Percentiles rank a stretch among this genome's conserved stretches.
phyloP scores from a whole-genome alignment of 2,888 invertebrate species.

The Cryptosula pallasiana region DNA sequence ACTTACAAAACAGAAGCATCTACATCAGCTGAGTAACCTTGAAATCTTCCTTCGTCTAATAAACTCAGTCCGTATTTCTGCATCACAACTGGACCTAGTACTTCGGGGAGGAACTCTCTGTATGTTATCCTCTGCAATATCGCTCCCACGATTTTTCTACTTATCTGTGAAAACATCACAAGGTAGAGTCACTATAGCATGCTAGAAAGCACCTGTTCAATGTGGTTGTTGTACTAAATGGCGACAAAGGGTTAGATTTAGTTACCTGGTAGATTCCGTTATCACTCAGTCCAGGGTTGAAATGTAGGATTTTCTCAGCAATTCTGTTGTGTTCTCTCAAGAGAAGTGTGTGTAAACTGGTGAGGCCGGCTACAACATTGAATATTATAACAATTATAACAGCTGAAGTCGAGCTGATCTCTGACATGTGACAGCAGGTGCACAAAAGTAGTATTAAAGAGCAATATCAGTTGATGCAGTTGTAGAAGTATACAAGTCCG shows the following conservation, averaged over 20 bases:
- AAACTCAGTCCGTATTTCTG: conserved; percentile 59
- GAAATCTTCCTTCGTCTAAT: conserved; percentile 63
- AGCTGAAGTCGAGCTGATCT: too few relatives aligned
- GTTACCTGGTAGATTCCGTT: not conserved
- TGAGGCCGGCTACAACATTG: not conserved
- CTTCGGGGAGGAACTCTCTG: conserved; percentile 80
- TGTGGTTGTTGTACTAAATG: too few relatives aligned
- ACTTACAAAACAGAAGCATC: conserved; percentile 80
- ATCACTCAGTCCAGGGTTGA: not conserved
- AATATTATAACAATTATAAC: not conserved
- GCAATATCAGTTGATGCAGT: too few relatives aligned
- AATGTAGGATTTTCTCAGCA: not conserved
- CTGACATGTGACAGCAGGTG: too few relatives aligned
- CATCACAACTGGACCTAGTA: conserved; percentile 71
- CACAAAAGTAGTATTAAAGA: too few relatives aligned
- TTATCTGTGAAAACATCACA: too few relatives aligned
- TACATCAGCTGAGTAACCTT: conserved; percentile 72
- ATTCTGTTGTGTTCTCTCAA: conserved; percentile 3
- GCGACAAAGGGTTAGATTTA: not conserved
- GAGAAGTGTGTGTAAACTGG: not conserved
- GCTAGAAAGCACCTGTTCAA: too few relatives aligned
- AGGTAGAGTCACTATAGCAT: too few relatives aligned
- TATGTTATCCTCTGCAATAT: conserved; percentile 92
- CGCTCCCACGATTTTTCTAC: conserved; percentile 76
- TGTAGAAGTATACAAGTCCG: not conserved